A percentile compares a stretch with the other conserved stretches of the same genome.
Conservation (phyloP, 2,888 invertebrate species). For the Phengaris arion region DNA sequence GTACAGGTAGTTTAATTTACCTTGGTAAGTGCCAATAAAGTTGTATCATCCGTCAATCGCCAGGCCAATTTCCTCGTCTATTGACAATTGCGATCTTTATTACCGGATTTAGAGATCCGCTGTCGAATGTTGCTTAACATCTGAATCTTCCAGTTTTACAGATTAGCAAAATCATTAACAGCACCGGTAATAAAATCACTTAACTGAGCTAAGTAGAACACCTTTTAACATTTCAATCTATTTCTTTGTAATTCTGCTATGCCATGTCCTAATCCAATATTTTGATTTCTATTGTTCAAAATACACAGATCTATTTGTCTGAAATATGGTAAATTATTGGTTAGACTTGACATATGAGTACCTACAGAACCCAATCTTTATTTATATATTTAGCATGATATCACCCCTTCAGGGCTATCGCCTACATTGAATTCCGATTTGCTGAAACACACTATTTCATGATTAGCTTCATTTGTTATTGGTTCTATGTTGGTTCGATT, state of each 20-base stretch:
- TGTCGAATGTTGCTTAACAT: neutral
- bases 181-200: neutral
- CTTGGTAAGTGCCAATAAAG: conserved; percentile 25
- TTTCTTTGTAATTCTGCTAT: no score
- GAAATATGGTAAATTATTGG: neutral
- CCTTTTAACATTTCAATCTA: no score
- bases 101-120: conserved; percentile 11
- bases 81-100: conserved; percentile 24
- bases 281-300: no score
- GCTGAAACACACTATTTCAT: conserved; percentile 16
- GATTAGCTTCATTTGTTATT: conserved; percentile 13
- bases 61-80: conserved; percentile 16
- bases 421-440: conserved; percentile 25
- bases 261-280: no score
- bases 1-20: conserved; percentile 3
- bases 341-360: neutral
- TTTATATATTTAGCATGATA: conserved; percentile 2
- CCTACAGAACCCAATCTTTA: neutral
- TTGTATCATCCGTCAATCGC: conserved; percentile 14
- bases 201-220: neutral
- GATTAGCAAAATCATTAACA: neutral
- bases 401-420: conserved; percentile 28
- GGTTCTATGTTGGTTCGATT: conserved; percentile 21
- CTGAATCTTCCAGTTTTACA: neutral
- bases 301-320: no score